phyloP scores from a whole-genome alignment of 2,113 vertebrate genomes.

The Potamarius usumacintae region DNA sequence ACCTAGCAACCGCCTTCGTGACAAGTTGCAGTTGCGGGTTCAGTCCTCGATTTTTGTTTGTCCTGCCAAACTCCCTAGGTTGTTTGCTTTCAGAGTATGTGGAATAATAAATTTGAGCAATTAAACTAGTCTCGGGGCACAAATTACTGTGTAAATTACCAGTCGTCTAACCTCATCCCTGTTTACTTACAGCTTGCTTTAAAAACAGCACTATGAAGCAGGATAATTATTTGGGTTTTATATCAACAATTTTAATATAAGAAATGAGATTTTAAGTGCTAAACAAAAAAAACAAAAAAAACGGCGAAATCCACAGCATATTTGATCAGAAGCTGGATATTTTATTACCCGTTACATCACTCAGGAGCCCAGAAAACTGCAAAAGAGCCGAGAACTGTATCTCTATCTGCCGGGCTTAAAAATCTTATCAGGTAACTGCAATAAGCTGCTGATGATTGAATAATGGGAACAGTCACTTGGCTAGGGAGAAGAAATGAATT shows the following conservation, averaged over 20 bases:
- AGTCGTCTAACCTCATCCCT: not conserved
- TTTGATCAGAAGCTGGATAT: not conserved
- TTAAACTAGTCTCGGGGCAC: not conserved
- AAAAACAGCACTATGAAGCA: not conserved
- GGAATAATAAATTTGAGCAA: conserved; percentile 33
- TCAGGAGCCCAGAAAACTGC: not conserved
- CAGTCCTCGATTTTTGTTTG: conserved; percentile 26
- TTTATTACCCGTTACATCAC: not conserved
- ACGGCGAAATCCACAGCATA: not conserved
- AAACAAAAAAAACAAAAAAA: not conserved
- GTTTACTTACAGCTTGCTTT: not conserved
- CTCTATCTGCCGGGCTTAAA: not conserved
- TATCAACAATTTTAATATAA: not conserved
- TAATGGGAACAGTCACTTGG: too few species aligned
- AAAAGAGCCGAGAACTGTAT: not conserved
- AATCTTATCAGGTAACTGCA: not conserved
- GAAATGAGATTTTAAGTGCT: not conserved
- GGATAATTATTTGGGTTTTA: not conserved
- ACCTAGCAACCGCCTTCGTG: conserved; percentile 47
- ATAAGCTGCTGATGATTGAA: not conserved
- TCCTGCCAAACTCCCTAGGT: conserved; percentile 36
- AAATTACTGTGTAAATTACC: not conserved
- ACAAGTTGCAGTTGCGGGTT: conserved; percentile 32
- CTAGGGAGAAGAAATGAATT: not conserved
- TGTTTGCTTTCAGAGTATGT: conserved; percentile 14